Evolutionary conservation across 2,113 vertebrate species (phyloP).

Genomic region (Nothoprocta pentlandii): DNA sequence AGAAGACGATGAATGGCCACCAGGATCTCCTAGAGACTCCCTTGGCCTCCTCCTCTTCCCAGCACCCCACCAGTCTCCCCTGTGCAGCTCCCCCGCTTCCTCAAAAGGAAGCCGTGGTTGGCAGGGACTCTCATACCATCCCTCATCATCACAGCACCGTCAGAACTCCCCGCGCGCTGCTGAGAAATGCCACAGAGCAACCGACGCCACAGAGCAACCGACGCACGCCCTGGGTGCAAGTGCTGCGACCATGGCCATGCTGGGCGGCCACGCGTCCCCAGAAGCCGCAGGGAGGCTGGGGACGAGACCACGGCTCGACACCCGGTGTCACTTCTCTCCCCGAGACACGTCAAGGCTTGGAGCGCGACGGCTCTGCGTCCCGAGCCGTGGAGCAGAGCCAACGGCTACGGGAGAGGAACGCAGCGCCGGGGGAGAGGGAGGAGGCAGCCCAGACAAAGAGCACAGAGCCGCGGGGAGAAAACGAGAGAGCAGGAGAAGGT

Average conservation of each 20-base stretch:
- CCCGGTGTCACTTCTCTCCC: background rate
- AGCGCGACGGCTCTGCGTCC: slow-evolving; percentile 12
- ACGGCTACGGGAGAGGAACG: background rate
- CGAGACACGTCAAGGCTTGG: background rate
- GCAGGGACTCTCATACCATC: background rate
- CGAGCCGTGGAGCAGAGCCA: background rate
- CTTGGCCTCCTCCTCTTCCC: background rate
- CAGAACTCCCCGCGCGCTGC: accelerated
- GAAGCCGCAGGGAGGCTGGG: background rate
- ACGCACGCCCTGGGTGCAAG: accelerated
- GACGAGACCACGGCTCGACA: accelerated
- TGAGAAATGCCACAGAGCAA: too few relatives aligned
- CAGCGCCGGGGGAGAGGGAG: background rate
- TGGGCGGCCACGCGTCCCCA: accelerated
- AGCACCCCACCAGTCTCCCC: background rate
- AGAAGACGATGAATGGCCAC: background rate
- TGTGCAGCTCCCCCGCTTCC: background rate
- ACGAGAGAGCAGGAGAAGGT: slow-evolving; percentile 33
- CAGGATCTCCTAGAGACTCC: background rate
- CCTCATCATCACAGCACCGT: accelerated
- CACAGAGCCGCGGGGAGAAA: slow-evolving; percentile 4
- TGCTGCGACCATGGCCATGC: too few relatives aligned
- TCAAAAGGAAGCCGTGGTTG: background rate
- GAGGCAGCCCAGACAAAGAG: slow-evolving; percentile 45
- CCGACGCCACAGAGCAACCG: accelerated